Evolutionary conservation across 2,797 vertebrate genomes (phyloP).

Genomic region (Enteromius radiatus): DNA sequence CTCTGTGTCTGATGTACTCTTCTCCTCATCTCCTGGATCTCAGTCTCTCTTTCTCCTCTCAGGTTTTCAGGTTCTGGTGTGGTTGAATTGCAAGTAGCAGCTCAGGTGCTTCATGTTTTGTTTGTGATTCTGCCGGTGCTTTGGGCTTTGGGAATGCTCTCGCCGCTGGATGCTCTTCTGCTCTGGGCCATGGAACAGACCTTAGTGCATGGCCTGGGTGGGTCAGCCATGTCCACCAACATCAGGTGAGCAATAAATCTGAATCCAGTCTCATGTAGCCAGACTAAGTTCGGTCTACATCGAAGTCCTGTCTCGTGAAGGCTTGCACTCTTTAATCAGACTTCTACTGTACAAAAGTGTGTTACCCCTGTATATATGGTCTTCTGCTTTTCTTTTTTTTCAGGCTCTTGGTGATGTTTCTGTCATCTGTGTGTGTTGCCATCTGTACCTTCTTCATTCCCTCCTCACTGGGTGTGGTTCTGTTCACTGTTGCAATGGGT

Average conservation of each 20-base stretch:
- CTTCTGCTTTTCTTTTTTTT: neutral
- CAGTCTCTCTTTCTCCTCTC: neutral
- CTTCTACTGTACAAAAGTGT: neutral
- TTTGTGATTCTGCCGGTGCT: conserved; percentile 93
- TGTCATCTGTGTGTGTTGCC: conserved; percentile 82
- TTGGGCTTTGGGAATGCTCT: conserved; percentile 93
- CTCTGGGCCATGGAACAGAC: conserved; percentile 95
- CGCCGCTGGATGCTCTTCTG: conserved; percentile 91
- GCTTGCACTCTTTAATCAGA: neutral
- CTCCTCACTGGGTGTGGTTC: conserved; percentile 86
- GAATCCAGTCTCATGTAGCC: neutral
- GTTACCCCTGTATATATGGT: neutral
- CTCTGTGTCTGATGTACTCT: neutral
- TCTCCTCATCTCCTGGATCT: neutral
- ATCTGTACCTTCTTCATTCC: conserved; percentile 92
- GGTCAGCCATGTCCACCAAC: conserved; percentile 94
- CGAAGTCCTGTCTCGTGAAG: neutral
- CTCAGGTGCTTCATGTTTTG: conserved; percentile 91
- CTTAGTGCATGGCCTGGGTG: conserved; percentile 92
- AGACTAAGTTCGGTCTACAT: neutral
- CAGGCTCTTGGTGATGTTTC: conserved; percentile 93
- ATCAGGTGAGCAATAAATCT: conserved; percentile 78
- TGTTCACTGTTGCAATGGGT: conserved; percentile 91
- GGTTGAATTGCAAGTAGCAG: conserved; percentile 86
- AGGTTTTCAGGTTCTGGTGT: conserved; percentile 84